These are phyloP conservation scores for Zeuzera pyrina DNA, from an alignment of 2,888 invertebrate genomes.

Conservation along the genomic window DNA sequence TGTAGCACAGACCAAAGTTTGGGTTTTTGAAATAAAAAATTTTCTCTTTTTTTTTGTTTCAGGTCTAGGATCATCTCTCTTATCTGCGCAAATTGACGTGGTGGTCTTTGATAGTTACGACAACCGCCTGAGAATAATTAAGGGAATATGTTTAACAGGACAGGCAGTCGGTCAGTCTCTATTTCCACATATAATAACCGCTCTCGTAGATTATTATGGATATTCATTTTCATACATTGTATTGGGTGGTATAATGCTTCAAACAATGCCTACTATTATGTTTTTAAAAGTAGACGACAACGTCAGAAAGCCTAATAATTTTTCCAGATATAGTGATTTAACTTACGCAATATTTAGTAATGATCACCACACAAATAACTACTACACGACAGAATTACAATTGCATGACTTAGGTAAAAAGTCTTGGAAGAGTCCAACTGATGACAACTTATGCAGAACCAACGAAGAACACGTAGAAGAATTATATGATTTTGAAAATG, in stretches of 20 bases:
- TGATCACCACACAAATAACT: constrained; percentile 35
- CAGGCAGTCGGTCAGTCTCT: constrained; percentile 60
- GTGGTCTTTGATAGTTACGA: constrained; percentile 64
- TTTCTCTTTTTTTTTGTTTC: constrained; percentile 18
- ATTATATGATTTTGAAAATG: constrained; percentile 23
- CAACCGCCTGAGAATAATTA: constrained; percentile 42
- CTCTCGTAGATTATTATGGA: constrained; percentile 48
- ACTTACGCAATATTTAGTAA: constrained; percentile 52
- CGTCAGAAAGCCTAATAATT: constrained; percentile 36
- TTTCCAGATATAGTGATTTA: constrained; percentile 50
- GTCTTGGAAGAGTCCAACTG: constrained; percentile 65
- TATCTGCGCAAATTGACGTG: constrained; percentile 63
- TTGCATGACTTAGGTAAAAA: constrained; percentile 54
- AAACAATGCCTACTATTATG: constrained; percentile 52
- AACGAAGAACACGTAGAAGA: constrained; percentile 17
- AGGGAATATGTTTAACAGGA: constrained; percentile 50
- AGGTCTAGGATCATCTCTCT: constrained; percentile 61
- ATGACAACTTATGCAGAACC: constrained; percentile 44
- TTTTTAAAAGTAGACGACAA: constrained; percentile 43
- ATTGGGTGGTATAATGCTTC: constrained; percentile 50
- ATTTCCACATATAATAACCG: constrained; percentile 57
- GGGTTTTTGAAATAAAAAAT: no score
- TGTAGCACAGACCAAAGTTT: no score
- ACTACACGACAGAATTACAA: constrained; percentile 49
- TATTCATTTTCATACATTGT: constrained; percentile 48